These are phyloP conservation scores for Gonioctena quinquepunctata DNA, from an alignment of 1,140 invertebrate genomes.

Conservation along the genomic window DNA sequence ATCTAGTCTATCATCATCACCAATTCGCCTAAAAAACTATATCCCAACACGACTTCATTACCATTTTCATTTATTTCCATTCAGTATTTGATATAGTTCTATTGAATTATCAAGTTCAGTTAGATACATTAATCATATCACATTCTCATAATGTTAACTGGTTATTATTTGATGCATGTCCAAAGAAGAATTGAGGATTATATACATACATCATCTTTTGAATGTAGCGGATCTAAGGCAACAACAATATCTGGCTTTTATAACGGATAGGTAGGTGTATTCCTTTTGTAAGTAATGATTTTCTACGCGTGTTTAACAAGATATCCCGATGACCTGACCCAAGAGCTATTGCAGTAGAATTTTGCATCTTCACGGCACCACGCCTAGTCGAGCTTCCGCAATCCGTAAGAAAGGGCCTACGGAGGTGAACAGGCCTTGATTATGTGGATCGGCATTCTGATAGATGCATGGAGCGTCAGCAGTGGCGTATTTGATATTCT, in stretches of 20 bases:
- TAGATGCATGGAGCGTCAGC: background rate
- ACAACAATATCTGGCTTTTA: slow-evolving; percentile 3
- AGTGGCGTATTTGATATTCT: too few relatives aligned
- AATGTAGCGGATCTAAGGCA: background rate
- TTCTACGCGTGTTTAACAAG: slow-evolving; percentile 30
- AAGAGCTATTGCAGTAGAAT: slow-evolving; percentile 29
- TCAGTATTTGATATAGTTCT: too few relatives aligned
- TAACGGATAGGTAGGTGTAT: slow-evolving; percentile 22
- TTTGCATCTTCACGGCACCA: slow-evolving; percentile 32
- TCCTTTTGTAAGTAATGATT: slow-evolving; percentile 24
- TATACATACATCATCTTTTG: background rate
- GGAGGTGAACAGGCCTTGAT: background rate
- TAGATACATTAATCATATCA: too few relatives aligned
- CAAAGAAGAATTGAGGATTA: too few relatives aligned
- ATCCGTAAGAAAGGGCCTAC: slow-evolving; percentile 19
- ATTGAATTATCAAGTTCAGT: too few relatives aligned
- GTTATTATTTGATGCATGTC: too few relatives aligned
- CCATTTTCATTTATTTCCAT: too few relatives aligned
- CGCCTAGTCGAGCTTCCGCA: slow-evolving; percentile 30
- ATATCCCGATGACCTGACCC: slow-evolving; percentile 29
- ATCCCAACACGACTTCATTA: too few relatives aligned
- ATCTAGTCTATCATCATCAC: too few relatives aligned
- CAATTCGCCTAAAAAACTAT: too few relatives aligned
- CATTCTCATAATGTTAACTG: too few relatives aligned
- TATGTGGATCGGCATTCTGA: background rate